These are phyloP conservation scores for Menura novaehollandiae DNA, from an alignment of 2,113 vertebrate genomes.

Conservation along the genomic window DNA sequence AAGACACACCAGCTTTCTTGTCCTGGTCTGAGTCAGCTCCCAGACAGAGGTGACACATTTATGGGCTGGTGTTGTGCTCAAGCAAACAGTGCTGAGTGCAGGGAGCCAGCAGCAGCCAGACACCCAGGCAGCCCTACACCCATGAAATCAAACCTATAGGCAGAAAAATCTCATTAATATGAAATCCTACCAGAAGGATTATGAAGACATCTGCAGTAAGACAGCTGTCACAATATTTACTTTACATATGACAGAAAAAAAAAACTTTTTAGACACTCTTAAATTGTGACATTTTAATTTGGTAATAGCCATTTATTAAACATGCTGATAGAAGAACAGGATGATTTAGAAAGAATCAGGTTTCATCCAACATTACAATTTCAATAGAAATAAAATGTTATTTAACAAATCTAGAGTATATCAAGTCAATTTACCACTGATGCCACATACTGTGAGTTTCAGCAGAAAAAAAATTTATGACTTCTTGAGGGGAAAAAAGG, in stretches of 20 bases:
- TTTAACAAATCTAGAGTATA: not conserved
- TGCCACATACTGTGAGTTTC: not conserved
- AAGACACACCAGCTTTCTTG: not conserved
- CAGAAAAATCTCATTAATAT: not conserved
- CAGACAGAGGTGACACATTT: not conserved
- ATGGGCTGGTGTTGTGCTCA: not conserved
- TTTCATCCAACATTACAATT: not conserved
- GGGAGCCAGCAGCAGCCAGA: not conserved
- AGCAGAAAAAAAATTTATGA: not conserved
- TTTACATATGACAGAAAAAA: not conserved
- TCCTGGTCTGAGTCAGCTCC: not conserved
- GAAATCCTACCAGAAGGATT: not conserved
- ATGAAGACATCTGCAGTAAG: not conserved
- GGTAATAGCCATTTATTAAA: slow-evolving; percentile 13
- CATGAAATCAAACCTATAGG: not conserved
- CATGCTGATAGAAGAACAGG: not conserved
- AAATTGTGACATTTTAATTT: not conserved
- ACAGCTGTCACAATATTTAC: slow-evolving; percentile 48
- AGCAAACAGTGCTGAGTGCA: not conserved
- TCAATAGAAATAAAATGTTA: not conserved
- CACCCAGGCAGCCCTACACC: not conserved
- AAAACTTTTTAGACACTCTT: not conserved
- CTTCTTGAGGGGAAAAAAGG: accelerated
- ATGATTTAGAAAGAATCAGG: not conserved
- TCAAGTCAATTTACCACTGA: not conserved